Conservation (phyloP, 2,113 vertebrate species). For the Percina caprodes region DNA sequence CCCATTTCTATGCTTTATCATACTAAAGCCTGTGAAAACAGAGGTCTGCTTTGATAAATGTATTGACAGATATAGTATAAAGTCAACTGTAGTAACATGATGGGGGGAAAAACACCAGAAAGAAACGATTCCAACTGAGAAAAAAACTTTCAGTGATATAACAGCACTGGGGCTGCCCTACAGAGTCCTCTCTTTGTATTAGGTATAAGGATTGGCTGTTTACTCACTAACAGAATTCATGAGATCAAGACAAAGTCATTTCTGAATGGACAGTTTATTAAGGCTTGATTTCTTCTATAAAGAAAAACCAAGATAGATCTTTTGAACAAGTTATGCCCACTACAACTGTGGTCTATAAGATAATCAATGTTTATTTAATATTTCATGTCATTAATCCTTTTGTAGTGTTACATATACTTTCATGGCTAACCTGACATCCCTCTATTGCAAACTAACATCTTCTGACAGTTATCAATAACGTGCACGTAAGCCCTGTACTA, state of each 20-base stretch:
- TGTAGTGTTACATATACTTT: conserved; percentile 79
- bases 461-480: conserved; percentile 77
- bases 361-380: conserved; percentile 79
- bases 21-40: not conserved
- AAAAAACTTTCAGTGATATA: conserved; percentile 49
- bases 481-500: conserved; percentile 82
- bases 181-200: conserved; percentile 15
- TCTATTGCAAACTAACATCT: conserved; percentile 86
- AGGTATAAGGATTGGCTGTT: conserved; percentile 9
- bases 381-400: conserved; percentile 77
- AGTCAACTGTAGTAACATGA: not conserved
- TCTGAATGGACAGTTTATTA: conserved; percentile 94
- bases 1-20: not conserved
- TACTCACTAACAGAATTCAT: conserved; percentile 40
- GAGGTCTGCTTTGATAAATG: not conserved
- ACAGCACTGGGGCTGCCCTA: conserved; percentile 11
- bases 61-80: not conserved
- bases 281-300: conserved; percentile 92
- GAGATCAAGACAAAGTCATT: conserved; percentile 73
- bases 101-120: conserved; percentile 10
- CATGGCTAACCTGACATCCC: conserved; percentile 81
- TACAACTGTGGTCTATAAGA: conserved; percentile 84
- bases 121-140: conserved; percentile 9
- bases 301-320: conserved; percentile 84
- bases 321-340: conserved; percentile 84